phyloP scores from a whole-genome alignment of 92 coral and sea anemone species.

The Zoanthus solanderi region DNA sequence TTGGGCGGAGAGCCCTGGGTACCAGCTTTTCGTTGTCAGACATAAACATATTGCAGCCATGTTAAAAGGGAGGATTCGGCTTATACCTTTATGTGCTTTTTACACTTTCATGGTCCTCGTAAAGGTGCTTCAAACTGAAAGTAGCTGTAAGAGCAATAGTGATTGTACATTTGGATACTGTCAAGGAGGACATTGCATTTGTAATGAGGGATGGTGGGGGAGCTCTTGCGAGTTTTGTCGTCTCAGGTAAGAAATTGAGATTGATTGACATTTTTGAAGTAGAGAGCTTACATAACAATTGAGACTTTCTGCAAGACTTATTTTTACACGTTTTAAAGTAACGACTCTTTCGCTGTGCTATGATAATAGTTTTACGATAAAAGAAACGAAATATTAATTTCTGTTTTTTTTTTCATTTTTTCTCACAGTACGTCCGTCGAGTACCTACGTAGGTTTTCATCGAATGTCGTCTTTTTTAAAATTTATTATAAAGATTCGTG shows the following conservation, averaged over 20 bases:
- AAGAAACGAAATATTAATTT: too few relatives aligned
- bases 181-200: slow-evolving; percentile 35
- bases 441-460: too few relatives aligned
- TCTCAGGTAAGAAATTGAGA: neutral
- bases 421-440: too few relatives aligned
- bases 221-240: slow-evolving; percentile 34
- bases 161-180: slow-evolving; percentile 45
- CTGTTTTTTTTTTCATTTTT: too few relatives aligned
- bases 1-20: slow-evolving; percentile 31
- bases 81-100: slow-evolving; percentile 5
- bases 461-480: too few relatives aligned
- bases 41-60: neutral
- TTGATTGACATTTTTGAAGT: neutral
- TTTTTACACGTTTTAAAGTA: too few relatives aligned
- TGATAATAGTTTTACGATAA: too few relatives aligned
- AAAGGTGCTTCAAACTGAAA: slow-evolving; percentile 7
- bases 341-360: too few relatives aligned
- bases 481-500: too few relatives aligned
- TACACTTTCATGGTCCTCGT: slow-evolving; percentile 11
- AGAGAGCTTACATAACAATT: neutral
- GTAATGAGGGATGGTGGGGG: slow-evolving; percentile 52
- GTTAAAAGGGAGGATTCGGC: neutral
- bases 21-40: neutral
- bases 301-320: too few relatives aligned
- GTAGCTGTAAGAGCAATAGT: slow-evolving; percentile 13